Base-by-base conservation (phyloP, 2,888 invertebrate species). In the Ochropacha duplaris region DNA sequence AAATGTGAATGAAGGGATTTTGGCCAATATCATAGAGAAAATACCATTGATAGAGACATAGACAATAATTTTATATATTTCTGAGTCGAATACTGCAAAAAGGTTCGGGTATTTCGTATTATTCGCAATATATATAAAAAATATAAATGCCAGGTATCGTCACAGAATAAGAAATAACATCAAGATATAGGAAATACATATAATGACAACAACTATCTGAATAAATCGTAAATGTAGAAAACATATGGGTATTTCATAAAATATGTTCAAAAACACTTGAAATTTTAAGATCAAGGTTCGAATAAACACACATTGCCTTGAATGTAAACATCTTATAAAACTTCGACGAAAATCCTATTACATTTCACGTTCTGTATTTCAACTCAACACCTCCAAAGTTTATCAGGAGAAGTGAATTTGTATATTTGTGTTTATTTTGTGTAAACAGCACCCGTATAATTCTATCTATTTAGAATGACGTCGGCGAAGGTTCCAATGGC, bases 361-460 rank as follows among this genome's bases (percentile, higher is more conserved):
- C 19, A 44, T 44, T 44, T 19, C 44, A 19, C 9, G 44, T 19
- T 2, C 44, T 44, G 44, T 44, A 44, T 44, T 19, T 44, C 44
- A 44, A 44, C 19, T 44, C 44, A 44, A 44, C 44, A 44, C 44
- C 44, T 19, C 9, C 44, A 19, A 31, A 44, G 44, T 44, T 44
- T 66, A 57, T 65, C 60, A 64, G 63, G 64, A 66, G 61, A 69
- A 71, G 66, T 65, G 67, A 71, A 68, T 71, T 72, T 22, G 52
- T 60, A 62, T 60, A 59, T 57, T 57, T 24, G 14, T 39, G 26
- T 54, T 31, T 49, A 55, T 49, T 12, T 31, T 28, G 28, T 4
- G 28, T n/a, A 24, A 14, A 56, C 34, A 39, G 50, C 56, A 50
- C 31, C 52, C 24, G 31, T 44, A 34, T 50, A 34, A 57, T 54